Evolutionary conservation across 2,113 vertebrate genomes (phyloP).

Genomic region (Cromileptes altivelis): DNA sequence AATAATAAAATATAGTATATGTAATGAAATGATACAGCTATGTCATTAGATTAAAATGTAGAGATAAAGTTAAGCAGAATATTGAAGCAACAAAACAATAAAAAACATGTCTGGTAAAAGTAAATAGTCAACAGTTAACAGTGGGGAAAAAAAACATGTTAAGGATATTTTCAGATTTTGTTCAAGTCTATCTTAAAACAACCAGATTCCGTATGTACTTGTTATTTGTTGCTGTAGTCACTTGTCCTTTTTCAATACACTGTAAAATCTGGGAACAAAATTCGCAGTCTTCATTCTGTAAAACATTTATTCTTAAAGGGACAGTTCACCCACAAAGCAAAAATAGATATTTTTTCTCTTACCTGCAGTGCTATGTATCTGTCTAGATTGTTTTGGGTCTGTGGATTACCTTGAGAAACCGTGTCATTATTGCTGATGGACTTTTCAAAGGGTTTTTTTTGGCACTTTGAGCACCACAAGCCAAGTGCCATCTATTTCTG

Average conservation of each 20-base stretch:
- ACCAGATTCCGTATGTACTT: neutral
- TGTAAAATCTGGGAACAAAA: neutral
- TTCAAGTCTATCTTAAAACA: neutral
- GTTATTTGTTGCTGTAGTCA: neutral
- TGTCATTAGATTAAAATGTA: neutral
- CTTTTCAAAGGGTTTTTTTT: no score
- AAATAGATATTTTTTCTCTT: no score
- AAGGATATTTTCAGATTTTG: neutral
- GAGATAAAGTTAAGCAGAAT: neutral
- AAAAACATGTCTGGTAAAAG: neutral
- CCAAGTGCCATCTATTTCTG: no score
- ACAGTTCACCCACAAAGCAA: no score
- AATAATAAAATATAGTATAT: neutral
- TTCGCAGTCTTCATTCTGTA: neutral
- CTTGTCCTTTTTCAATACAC: neutral
- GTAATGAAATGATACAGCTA: neutral
- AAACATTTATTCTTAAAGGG: neutral
- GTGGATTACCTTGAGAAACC: no score
- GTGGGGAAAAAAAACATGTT: neutral
- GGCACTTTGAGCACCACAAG: no score
- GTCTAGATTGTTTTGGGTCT: no score
- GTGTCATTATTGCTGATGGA: no score
- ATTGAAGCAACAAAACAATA: neutral
- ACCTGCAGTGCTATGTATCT: no score
- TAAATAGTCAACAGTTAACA: neutral